A percentile compares a stretch with the other conserved stretches of the same genome.
These are phyloP conservation scores for Ispidina lecontei DNA, from an alignment of 2,797 vertebrate species.

Conservation along the genomic window DNA sequence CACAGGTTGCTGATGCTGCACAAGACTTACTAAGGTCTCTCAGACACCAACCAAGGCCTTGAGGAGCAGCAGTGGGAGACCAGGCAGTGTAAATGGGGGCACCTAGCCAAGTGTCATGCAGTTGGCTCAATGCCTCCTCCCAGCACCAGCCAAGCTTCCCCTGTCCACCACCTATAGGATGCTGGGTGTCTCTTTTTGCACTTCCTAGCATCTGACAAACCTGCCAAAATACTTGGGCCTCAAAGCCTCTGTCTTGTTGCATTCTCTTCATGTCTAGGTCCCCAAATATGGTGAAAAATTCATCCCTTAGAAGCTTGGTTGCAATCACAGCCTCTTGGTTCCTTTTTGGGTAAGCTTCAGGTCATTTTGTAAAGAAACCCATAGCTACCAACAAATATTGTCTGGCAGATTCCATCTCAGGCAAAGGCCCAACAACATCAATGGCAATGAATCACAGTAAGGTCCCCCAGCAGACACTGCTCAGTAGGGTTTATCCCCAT, in stretches of 20 bases:
- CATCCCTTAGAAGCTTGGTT: slow-evolving; percentile 4
- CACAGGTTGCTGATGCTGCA: neutral
- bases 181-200: neutral
- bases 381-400: slow-evolving; percentile 65
- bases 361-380: slow-evolving; percentile 52
- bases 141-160: neutral
- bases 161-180: neutral
- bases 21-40: neutral
- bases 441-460: neutral
- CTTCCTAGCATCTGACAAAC: neutral
- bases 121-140: neutral
- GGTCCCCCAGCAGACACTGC: neutral
- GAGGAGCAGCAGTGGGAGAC: neutral
- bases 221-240: neutral
- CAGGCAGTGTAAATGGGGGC: neutral
- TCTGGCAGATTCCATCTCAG: slow-evolving; percentile 36
- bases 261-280: neutral
- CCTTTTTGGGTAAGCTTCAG: slow-evolving; percentile 59
- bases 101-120: neutral
- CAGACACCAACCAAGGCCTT: neutral
- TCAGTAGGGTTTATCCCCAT: neutral
- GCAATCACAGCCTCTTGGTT: neutral
- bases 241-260: neutral
- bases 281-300: slow-evolving; percentile 67
- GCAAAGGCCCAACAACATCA: slow-evolving; percentile 35